Percentiles rank a stretch among this genome's conserved stretches.
These are phyloP conservation scores for Potorous gilbertii DNA, from an alignment of 2,797 vertebrate species.

Conservation along the genomic window DNA sequence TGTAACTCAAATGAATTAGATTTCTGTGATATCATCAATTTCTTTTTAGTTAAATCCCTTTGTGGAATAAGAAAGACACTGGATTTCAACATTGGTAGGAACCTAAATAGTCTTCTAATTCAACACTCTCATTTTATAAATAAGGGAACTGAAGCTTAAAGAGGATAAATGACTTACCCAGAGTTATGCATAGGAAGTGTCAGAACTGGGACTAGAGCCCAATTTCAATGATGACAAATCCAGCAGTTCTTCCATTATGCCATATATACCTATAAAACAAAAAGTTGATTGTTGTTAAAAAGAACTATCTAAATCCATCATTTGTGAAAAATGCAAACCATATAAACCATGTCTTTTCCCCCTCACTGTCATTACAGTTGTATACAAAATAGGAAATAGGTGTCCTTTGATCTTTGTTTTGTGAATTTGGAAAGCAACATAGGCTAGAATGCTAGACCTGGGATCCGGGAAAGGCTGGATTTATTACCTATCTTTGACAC, in stretches of 20 bases:
- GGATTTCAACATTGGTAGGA: not conserved
- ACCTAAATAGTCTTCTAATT: not conserved
- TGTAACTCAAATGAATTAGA: not conserved
- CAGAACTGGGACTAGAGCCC: not conserved
- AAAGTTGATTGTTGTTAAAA: not conserved
- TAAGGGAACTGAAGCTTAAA: not conserved
- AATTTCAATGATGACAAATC: not conserved
- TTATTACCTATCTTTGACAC: not conserved
- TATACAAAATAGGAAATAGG: not conserved
- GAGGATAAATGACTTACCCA: not conserved
- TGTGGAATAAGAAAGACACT: not conserved
- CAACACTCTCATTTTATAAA: not conserved
- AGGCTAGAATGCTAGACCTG: not conserved
- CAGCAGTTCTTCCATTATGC: not conserved
- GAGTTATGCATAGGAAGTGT: not conserved
- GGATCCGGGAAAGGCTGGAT: not conserved
- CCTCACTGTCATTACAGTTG: not conserved
- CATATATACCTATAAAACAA: not conserved
- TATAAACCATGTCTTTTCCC: not conserved
- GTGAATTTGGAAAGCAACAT: not conserved
- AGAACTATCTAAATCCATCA: not conserved
- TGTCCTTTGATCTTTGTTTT: not conserved
- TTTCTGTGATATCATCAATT: not conserved
- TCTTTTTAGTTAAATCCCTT: not conserved
- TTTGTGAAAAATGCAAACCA: not conserved